These are phyloP conservation scores for Penaeus indicus DNA, from an alignment of 1,140 invertebrate species.

Conservation along the genomic window DNA sequence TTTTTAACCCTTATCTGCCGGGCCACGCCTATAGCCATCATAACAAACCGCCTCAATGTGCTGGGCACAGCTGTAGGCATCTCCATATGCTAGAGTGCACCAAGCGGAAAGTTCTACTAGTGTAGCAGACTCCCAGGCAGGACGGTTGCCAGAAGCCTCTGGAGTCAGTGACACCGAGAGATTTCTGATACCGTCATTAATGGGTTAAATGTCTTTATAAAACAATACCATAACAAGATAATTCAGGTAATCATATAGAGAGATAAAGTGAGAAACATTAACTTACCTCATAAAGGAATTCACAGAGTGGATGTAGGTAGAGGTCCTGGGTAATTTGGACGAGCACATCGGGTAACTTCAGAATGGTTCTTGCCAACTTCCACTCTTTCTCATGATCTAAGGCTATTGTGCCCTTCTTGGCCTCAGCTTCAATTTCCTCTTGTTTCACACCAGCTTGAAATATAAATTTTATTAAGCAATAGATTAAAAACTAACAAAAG, in stretches of 20 bases:
- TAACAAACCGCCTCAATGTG: no score
- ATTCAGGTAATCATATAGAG: not conserved
- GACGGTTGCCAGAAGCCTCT: no score
- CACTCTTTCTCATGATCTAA: slow-evolving; percentile 93
- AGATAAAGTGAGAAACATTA: slow-evolving; percentile 79
- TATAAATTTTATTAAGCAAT: not conserved
- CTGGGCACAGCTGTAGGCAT: no score
- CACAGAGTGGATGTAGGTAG: slow-evolving; percentile 90
- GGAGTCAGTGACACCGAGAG: no score
- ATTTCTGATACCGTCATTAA: no score
- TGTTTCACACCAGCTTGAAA: slow-evolving; percentile 72
- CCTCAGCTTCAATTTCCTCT: slow-evolving; percentile 73
- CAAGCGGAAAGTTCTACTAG: no score
- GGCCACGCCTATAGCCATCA: no score
- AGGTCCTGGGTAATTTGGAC: slow-evolving; percentile 87
- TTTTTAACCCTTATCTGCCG: no score
- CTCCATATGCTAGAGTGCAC: no score
- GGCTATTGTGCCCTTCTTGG: slow-evolving; percentile 76
- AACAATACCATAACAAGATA: not conserved
- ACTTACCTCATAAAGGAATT: slow-evolving; percentile 96
- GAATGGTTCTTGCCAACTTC: slow-evolving; percentile 84
- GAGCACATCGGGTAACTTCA: slow-evolving; percentile 91
- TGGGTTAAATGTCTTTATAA: not conserved
- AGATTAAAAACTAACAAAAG: not conserved
- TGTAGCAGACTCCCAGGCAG: no score